Conservation (phyloP, 2,888 invertebrate species). For the Oxyteleia sp. region DNA sequence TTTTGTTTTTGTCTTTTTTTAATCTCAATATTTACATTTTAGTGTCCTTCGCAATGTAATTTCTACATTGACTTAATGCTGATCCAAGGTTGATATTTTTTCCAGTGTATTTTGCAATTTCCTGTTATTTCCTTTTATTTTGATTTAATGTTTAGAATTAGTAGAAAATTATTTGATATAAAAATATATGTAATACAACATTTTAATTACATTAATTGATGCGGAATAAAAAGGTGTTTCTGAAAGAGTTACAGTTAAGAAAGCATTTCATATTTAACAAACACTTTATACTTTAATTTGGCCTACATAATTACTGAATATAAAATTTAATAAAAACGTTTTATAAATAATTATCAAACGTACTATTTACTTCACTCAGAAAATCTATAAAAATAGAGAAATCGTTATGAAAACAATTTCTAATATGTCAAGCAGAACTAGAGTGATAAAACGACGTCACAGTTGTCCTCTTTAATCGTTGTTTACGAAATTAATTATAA, state of each 20-base stretch:
- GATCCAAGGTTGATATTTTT: too few relatives aligned
- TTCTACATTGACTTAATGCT: too few relatives aligned
- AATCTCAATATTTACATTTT: too few relatives aligned
- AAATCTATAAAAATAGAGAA: conserved; percentile 9
- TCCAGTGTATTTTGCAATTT: too few relatives aligned
- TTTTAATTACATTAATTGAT: background rate
- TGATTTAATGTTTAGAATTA: too few relatives aligned
- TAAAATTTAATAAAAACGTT: conserved; percentile 1
- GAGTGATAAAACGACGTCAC: background rate
- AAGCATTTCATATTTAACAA: background rate
- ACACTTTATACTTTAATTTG: background rate
- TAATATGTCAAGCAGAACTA: conserved; percentile 8
- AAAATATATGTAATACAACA: too few relatives aligned
- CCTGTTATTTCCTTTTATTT: too few relatives aligned
- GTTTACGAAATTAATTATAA: too few relatives aligned
- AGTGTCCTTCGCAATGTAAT: too few relatives aligned
- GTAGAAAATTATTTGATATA: too few relatives aligned
- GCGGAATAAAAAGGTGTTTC: background rate
- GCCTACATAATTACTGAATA: background rate
- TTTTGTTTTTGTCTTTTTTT: too few relatives aligned
- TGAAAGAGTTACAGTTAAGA: background rate
- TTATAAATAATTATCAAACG: background rate
- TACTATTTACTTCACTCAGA: background rate
- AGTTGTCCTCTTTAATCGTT: background rate
- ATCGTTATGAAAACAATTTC: conserved; percentile 14